A percentile compares a stretch with the other conserved stretches of the same genome.
These are phyloP conservation scores for Peromyscus leucopus DNA, from an alignment of 2,113 vertebrate species.

Conservation along the genomic window DNA sequence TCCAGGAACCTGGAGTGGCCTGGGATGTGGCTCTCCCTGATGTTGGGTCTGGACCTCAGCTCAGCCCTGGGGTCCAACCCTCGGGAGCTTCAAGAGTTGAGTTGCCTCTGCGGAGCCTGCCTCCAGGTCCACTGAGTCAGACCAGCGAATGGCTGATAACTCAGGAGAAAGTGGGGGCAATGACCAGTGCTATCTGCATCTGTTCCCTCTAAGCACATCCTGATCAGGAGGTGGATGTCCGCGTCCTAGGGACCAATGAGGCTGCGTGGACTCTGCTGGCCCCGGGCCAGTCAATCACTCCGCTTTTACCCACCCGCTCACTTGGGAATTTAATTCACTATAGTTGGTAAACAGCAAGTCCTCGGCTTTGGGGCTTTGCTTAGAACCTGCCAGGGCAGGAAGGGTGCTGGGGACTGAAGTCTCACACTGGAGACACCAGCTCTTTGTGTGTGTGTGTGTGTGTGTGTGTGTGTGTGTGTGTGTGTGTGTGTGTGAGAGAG, in stretches of 20 bases:
- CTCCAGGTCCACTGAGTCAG: background rate
- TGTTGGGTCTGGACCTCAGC: background rate
- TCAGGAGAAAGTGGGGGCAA: too few species aligned
- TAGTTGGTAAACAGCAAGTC: background rate
- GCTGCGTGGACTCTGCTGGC: background rate
- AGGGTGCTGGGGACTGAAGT: background rate
- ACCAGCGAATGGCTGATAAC: background rate
- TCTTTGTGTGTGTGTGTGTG: background rate
- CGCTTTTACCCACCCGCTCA: background rate
- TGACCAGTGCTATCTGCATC: fast-evolving
- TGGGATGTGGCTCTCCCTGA: background rate
- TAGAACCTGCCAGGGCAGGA: background rate
- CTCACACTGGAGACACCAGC: background rate
- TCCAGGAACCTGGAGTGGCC: background rate
- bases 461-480: too few species aligned
- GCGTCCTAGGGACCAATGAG: background rate
- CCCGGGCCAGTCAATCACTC: background rate
- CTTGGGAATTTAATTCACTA: background rate
- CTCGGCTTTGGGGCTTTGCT: background rate
- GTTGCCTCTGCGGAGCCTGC: background rate
- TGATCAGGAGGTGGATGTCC: background rate
- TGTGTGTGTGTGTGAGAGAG: too few species aligned
- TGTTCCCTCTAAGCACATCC: background rate
- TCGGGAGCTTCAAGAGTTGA: background rate
- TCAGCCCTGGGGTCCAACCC: background rate